A percentile compares a stretch with the other conserved stretches of the same genome.
Evolutionary conservation across 2,888 invertebrate species (phyloP).

Genomic region (Heteropelma amictum): DNA sequence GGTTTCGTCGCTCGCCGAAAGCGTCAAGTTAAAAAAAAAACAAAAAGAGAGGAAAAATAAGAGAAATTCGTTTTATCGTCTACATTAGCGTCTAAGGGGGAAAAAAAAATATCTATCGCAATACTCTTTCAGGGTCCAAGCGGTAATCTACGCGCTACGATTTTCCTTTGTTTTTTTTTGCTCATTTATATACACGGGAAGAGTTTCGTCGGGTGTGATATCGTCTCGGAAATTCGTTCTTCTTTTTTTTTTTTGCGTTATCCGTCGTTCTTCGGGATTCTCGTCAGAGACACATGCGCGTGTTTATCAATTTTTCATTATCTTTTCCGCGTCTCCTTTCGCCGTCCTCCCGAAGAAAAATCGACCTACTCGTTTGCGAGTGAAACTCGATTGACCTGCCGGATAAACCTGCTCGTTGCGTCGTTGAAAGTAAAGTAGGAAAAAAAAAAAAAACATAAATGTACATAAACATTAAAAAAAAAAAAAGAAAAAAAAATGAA

Average conservation of each 20-base stretch:
- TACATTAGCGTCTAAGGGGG: neutral
- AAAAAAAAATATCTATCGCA: constrained; percentile 4
- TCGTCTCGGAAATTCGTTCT: constrained; percentile 34
- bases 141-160: constrained; percentile 26
- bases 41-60: neutral
- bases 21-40: neutral
- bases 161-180: neutral
- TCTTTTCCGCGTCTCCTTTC: neutral
- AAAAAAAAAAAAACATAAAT: too few relatives aligned
- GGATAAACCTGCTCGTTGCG: neutral
- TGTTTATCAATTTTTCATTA: too few relatives aligned
- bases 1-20: neutral
- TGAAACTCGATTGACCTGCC: constrained; percentile 9
- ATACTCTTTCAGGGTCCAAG: constrained; percentile 2
- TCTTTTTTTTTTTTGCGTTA: neutral
- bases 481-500: neutral
- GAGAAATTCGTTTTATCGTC: neutral
- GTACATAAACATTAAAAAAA: too few relatives aligned
- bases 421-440: too few relatives aligned
- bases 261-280: neutral
- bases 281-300: neutral
- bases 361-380: constrained; percentile 1
- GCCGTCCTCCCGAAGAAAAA: constrained; percentile 1
- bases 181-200: neutral
- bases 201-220: constrained; percentile 38